Base-by-base conservation (phyloP, 92 coral and sea anemone species). In the Micromussa lordhowensis region DNA sequence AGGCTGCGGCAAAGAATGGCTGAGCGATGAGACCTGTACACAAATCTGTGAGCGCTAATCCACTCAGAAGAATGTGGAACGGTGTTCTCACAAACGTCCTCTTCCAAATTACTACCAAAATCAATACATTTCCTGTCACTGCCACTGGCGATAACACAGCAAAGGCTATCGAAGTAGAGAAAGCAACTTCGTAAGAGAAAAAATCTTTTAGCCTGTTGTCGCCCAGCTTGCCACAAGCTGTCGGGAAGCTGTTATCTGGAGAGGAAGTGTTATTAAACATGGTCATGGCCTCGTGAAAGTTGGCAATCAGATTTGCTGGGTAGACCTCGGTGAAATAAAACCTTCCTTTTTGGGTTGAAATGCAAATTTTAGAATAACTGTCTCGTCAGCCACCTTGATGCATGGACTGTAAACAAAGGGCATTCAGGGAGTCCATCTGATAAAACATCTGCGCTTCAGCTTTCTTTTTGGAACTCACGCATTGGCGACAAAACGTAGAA, bases 31-130 rank as follows among this genome's bases (percentile, higher is more conserved):
- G 69, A 10, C 79, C 87, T 14, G 79, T 83, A 22, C 78, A 70
- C n/a, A 83, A 71, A 13, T 83, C 87, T 31, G 34, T 32, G 28
- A 83, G 1, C 16, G 79, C 87, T 22, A 83, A 54, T 10, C 68
- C 87, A 55, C 86, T 31, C 5, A 82, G 31, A 51, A 82, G 18
- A 69, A 68, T 13, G 48, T 82, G 78, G 18, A 82, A 69, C 6
- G 63, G 16, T 66, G 78, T 49, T 68, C 78, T 82, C 30, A 68
- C 34, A 68, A 69, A 68, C 5, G 78, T 68, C 69, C 21, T 69
- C 38, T 70, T 82, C 86, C 78, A 82, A 44, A 82, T 82, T 32
- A 35, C 79, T 17, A 70, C 79, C 48, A 84, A 84, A 51, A 84
- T 57, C 36, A 84, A 9, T 6, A 38, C 69, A 73, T 83, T 83